These are phyloP conservation scores for Oxycera nigricornis DNA, from an alignment of 2,888 invertebrate species.

Conservation along the genomic window DNA sequence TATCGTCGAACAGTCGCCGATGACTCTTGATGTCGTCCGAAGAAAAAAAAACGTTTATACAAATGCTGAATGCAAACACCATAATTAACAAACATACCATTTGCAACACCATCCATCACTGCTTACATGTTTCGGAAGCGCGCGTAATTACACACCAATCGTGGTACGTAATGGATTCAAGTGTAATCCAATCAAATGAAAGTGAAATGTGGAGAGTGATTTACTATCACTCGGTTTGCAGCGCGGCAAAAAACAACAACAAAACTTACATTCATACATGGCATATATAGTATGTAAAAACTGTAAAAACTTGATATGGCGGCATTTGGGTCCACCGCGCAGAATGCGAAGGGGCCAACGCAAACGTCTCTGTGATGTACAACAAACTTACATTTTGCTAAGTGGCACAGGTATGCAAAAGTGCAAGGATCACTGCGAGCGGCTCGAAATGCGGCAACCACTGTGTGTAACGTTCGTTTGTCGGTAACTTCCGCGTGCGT, in stretches of 20 bases:
- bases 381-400: constrained; percentile 18
- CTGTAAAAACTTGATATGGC: background rate
- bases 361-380: background rate
- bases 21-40: no score
- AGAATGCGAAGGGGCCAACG: background rate
- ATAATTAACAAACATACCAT: constrained; percentile 33
- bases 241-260: constrained; percentile 7
- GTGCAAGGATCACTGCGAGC: constrained; percentile 13
- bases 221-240: constrained; percentile 29
- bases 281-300: background rate
- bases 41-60: no score
- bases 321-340: background rate
- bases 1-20: no score
- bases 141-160: constrained; percentile 17
- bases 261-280: no score
- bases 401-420: background rate
- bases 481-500: constrained; percentile 18
- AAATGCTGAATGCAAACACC: background rate
- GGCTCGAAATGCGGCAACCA: background rate
- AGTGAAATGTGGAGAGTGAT: constrained; percentile 37
- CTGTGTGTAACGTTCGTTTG: background rate
- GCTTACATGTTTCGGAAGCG: constrained; percentile 1
- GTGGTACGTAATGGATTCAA: background rate
- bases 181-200: constrained; percentile 29
- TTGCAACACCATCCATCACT: background rate